Base-by-base conservation (phyloP, 2,113 vertebrate species). In the Girardinichthys multiradiatus region DNA sequence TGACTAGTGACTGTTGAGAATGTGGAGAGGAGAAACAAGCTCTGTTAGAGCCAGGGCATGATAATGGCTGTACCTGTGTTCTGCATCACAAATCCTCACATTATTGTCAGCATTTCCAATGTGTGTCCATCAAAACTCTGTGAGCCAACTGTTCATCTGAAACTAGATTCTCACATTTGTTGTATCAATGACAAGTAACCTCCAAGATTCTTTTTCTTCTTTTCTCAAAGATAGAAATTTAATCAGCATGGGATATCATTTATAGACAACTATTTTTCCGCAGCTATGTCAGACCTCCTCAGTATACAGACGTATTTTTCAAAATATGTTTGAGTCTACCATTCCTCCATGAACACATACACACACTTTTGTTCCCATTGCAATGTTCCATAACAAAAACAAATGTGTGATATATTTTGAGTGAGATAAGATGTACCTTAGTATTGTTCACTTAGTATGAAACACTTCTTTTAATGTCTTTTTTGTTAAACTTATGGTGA, bases 391-490 rank as follows among this genome's bases (percentile, higher is more conserved):
- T 87, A 29, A 86, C 85, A 80, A 81, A 85, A 85, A 85, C 24
- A 35, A 86, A 77, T 69, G 6, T 45, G 5, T 77, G 84, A 90
- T 90, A 90, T 92, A 90, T 92, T 96, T 95, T 95, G 90, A 92
- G 95, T 91, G 89, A 92, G 63, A 95, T 90, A 94, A 92, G 93
- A 87, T 81, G 94, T 92, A 96, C 92, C 90, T 90, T 94, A 92
- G 92, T 95, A 93, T 95, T 93, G 94, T 96, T n/a, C n/a, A n/a
- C n/a, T n/a, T 93, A 93, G 94, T 95, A 94, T 95, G 94, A 95
- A 90, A 94, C 94, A 95, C 94, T 93, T 95, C 95, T 93, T 90
- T 96, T 96, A 95, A 95, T 97, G 95, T 97, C 97, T 96, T 97
- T 98, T 96, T 98, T 97, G 95, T 96, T 95, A 94, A 95, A 95